Conservation (phyloP, 2,797 vertebrate species). For the Chloroceryle amazona region DNA sequence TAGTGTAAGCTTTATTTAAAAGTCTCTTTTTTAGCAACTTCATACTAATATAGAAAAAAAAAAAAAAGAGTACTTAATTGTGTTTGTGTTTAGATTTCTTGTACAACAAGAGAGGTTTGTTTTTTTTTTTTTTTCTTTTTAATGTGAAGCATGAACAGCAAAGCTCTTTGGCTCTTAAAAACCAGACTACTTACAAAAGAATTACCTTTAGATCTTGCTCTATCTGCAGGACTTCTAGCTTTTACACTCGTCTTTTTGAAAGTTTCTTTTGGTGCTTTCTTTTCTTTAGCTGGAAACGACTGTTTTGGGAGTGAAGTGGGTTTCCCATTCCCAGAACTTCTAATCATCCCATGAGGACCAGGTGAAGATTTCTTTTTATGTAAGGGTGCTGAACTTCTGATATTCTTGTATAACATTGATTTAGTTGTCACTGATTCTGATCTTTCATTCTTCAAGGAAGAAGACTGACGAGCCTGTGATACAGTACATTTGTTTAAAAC, state of each 20-base stretch:
- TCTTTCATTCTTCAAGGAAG: slow-evolving; percentile 53
- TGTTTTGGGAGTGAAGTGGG: slow-evolving; percentile 68
- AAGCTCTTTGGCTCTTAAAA: neutral
- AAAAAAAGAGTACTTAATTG: neutral
- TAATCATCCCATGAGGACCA: slow-evolving; percentile 66
- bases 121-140: too few species aligned
- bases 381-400: slow-evolving; percentile 66
- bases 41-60: neutral
- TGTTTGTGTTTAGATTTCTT: neutral
- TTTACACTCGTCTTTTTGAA: slow-evolving; percentile 62
- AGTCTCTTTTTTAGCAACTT: neutral
- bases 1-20: neutral
- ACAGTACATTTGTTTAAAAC: slow-evolving; percentile 15
- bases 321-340: slow-evolving; percentile 83
- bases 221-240: slow-evolving; percentile 61
- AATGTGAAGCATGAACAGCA: neutral
- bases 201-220: slow-evolving; percentile 79
- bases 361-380: slow-evolving; percentile 76
- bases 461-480: slow-evolving; percentile 39
- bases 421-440: slow-evolving; percentile 39
- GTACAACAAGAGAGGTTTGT: rapidly evolving
- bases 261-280: slow-evolving; percentile 73
- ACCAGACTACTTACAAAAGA: neutral
- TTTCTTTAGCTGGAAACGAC: slow-evolving; percentile 66
- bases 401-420: slow-evolving; percentile 51